Percentiles rank a stretch among this genome's conserved stretches.
These are phyloP conservation scores for Uria aalge DNA, from an alignment of 2,113 vertebrate genomes.

Conservation along the genomic window DNA sequence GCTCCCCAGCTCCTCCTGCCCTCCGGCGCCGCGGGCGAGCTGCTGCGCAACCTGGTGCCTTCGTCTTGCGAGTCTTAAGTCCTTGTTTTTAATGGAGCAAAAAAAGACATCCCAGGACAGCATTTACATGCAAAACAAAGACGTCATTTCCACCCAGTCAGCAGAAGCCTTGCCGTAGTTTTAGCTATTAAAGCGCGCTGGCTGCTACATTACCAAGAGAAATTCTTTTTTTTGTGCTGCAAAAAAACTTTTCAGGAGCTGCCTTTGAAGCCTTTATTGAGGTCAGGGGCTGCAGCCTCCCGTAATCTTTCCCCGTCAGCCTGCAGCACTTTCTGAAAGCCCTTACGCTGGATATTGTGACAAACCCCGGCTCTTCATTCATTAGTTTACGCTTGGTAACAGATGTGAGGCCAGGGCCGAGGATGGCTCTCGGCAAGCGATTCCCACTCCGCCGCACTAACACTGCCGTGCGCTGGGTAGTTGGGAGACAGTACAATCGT, in stretches of 20 bases:
- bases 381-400: conserved; percentile 9
- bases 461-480: neutral
- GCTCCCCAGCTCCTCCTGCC: neutral
- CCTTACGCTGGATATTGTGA: neutral
- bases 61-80: neutral
- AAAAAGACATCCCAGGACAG: neutral
- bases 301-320: neutral
- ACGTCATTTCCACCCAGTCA: neutral
- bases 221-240: neutral
- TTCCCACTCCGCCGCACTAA: conserved; percentile 15
- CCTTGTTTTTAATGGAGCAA: neutral
- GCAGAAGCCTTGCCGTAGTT: neutral
- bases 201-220: neutral
- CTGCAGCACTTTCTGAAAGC: neutral
- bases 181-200: neutral
- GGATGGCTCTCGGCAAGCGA: neutral
- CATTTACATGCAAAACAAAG: neutral
- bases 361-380: conserved; percentile 5
- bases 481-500: neutral
- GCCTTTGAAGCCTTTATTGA: conserved; percentile 13
- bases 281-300: conserved; percentile 20
- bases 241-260: conserved; percentile 5
- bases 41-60: neutral
- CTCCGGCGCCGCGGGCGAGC: accelerated
- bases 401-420: neutral